Evolutionary conservation across 2,888 invertebrate genomes (phyloP), one percentile per base, ranked within the genome.

Genomic region (Biston stratarius): DNA sequence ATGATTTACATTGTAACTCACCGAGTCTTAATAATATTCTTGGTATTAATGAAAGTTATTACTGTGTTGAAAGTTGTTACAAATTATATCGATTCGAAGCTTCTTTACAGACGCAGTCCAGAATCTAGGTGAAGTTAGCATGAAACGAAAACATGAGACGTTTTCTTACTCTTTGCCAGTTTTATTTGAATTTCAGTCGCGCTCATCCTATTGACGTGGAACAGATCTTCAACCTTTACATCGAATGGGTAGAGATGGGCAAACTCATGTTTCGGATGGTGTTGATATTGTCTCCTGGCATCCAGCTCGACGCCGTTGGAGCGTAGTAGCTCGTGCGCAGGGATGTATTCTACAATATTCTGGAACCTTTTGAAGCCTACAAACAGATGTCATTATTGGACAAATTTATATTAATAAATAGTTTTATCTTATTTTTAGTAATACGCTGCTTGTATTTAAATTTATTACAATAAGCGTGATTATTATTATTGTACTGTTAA

Each of bases 181-280:
- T 5, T 40, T 9, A 65, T 44, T 6, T 53, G n/a, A 11, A 65
- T 55, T 9, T 42, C 59, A 10, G 55, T 49, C 12, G 11, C 53
- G 8, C 55, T 60, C 44, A 60, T 15, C 15, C 65, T 33, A 5
- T 60, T n/a, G 15, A 65, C 15, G 9, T 8, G n/a, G 44, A 65
- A 60, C 9, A 36, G 48, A 3, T 58, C 55, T n/a, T 33, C 36
- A 0, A 14, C 3, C 0, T 42, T 33, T 9, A 9, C 8, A 9
- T 33, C 14, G 40, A 34, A 24, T 1, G 45, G 51, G 38, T 64
- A 58, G 47, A 38, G 45, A 15, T 58, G 52, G 9, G 58, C 44
- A 6, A 45, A 38, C 6, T 24, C 52, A n/a, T 52, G 51, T 47
- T 64, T 58, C 24, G n/a, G 10, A 10, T 34, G 6, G 9, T 10